Base-by-base conservation (phyloP, 53 echinoderm and acorn worm species). In the Crossaster papposus region DNA sequence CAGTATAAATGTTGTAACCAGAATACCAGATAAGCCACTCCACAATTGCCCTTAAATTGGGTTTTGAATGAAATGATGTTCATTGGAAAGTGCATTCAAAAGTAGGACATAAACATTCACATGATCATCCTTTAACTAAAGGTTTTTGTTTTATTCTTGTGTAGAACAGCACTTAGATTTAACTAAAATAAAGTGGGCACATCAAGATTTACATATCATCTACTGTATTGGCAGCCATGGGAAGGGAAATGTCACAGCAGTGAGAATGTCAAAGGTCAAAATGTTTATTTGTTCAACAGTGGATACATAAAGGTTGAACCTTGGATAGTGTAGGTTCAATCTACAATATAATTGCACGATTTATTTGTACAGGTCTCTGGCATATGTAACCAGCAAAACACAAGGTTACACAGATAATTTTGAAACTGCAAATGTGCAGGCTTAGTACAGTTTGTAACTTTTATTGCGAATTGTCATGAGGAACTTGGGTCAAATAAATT, bases 251-350 rank as follows among this genome's bases (percentile, higher is more conserved):
- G 53, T 4, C 55, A 54, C 32, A 18, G 51, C 82, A 20, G 53
- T 53, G 72, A 73, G 44, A 71, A 72, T 72, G 72, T 73, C 85
- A 85, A 85, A 85, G 85, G 73, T 85, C 73, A 28, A 6, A 32
- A 31, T 85, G 85, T 73, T 85, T 85, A 85, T 85, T 85, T 72
- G 37, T 65, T 34, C 28, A 34, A 14, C 65, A 82, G 14, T 14
- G 1, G 51, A 53, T 13, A 33, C 20, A 26, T 62, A 62, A 62
- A 68, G 17, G 36, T 13, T 24, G 34, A 33, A 71, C 71, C 29
- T 15, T 3, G 36, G 75, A 74, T 1, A 74, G 18, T 33, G 36
- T 74, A 68, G 68, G 75, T 74, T 74, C 36, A 74, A 20, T 74
- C 75, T 35, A 74, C 75, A 74, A 23, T 68, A 12, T 26, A 10